phyloP scores from a whole-genome alignment of 1,140 invertebrate species.

The fruit fly (Drosophila melanogaster) region Release_6_plus_ISO1_MT NT_033779.5:21138501-21139000 shows the following conservation, averaged over 20 bases:
- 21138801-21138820: conserved; percentile 91
- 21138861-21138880: conserved; percentile 95
- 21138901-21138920: conserved; percentile 93
- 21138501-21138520: neutral
- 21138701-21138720: conserved; percentile 67
- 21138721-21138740: conserved; percentile 22
- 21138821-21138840: conserved; percentile 99
- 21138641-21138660: no score
- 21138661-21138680: neutral
- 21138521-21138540: neutral
- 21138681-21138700: neutral
- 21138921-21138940: conserved; percentile 89
- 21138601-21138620: no score
- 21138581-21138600: no score
- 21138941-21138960: conserved; percentile 17
- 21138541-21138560: neutral
- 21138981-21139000: conserved; percentile 66
- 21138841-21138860: conserved; percentile 93
- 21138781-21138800: conserved; percentile 98
- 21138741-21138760: conserved; percentile 47
- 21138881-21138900: conserved; percentile 95
- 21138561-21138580: no score
- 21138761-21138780: conserved; percentile 89
- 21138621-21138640: neutral
- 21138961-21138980: conserved; percentile 5